phyloP scores from a whole-genome alignment of 2,888 invertebrate species.

The Fragum fragum region DNA sequence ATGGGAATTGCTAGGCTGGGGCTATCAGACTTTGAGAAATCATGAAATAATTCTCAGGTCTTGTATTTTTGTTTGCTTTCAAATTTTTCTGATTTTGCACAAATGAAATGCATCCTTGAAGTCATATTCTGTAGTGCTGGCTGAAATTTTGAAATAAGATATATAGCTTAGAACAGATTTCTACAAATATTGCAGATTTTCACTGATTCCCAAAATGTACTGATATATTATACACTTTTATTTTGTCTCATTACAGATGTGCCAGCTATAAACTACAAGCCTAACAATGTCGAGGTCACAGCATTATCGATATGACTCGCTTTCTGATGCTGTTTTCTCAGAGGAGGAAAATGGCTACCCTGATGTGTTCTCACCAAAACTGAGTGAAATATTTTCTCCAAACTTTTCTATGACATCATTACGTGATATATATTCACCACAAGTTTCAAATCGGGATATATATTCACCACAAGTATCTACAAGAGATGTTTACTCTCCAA shows the following conservation, averaged over 20 bases:
- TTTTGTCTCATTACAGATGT: constrained; percentile 22
- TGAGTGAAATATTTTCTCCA: constrained; percentile 49
- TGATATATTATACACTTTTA: background rate
- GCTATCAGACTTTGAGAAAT: no score
- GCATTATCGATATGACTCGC: constrained; percentile 54
- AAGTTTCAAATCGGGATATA: constrained; percentile 48
- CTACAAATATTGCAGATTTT: no score
- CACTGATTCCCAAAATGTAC: no score
- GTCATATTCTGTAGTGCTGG: no score
- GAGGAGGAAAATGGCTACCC: constrained; percentile 57
- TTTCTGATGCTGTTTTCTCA: constrained; percentile 63
- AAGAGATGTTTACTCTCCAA: constrained; percentile 77
- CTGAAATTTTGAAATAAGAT: no score
- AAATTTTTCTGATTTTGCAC: no score
- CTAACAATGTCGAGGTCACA: constrained; percentile 42
- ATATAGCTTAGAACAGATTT: no score
- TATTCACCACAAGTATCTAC: constrained; percentile 75
- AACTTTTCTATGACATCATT: constrained; percentile 60
- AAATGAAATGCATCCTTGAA: no score
- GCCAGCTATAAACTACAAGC: background rate
- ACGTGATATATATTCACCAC: constrained; percentile 55
- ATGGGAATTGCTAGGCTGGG: no score
- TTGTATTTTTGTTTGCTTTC: no score
- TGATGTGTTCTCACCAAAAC: constrained; percentile 48
- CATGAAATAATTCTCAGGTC: no score